A percentile compares a stretch with the other conserved stretches of the same genome.
These are phyloP conservation scores for Cryptophagus acutangulus DNA, from an alignment of 2,888 invertebrate genomes.

Conservation along the genomic window DNA sequence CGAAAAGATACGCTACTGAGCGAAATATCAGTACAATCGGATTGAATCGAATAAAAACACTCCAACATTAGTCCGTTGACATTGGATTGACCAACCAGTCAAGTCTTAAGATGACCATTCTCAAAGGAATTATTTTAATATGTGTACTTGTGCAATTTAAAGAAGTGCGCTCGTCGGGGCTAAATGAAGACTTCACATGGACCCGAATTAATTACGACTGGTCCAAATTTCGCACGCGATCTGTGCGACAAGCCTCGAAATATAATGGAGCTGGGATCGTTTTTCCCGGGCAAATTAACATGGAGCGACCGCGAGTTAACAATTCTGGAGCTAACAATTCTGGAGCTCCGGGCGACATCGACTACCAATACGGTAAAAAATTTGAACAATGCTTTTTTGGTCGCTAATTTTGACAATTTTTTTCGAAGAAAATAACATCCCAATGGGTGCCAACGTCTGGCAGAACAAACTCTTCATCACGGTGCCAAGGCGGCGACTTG, in stretches of 20 bases:
- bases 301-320: no score
- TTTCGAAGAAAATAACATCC: conserved; percentile 56
- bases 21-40: no score
- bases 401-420: background rate
- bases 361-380: conserved; percentile 21
- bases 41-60: no score
- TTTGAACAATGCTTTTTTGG: background rate
- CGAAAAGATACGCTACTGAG: no score
- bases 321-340: background rate
- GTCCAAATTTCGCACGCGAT: conserved; percentile 17
- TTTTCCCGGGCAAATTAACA: conserved; percentile 8
- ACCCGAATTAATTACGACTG: conserved; percentile 38
- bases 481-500: conserved; percentile 63
- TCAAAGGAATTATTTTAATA: no score
- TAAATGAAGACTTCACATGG: conserved; percentile 45
- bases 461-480: conserved; percentile 64
- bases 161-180: no score
- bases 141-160: no score
- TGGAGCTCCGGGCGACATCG: conserved; percentile 6
- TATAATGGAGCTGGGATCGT: background rate
- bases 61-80: no score
- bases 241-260: no score
- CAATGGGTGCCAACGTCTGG: conserved; percentile 63
- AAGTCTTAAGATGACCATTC: no score
- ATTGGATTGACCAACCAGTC: no score